Evolutionary conservation across 1,140 invertebrate species (phyloP).

Genomic region (Hycleus cichorii): DNA sequence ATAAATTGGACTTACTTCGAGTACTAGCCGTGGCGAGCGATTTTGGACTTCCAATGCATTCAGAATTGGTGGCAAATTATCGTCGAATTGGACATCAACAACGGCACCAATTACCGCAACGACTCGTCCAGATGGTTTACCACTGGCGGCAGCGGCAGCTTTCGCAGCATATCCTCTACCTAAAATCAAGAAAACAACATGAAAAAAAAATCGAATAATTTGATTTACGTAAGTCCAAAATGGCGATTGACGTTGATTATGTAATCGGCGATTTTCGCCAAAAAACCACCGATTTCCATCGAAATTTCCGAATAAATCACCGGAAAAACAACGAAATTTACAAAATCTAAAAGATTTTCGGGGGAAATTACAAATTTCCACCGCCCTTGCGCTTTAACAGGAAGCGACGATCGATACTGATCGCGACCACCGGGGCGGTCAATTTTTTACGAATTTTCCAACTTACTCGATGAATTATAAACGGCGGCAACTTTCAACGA

Average conservation of each 20-base stretch:
- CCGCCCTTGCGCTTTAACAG: no score
- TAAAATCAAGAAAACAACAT: conserved; percentile 21
- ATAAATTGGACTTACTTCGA: conserved; percentile 48
- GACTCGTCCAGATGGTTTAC: conserved; percentile 56
- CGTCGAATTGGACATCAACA: conserved; percentile 98
- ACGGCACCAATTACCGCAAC: conserved; percentile 99
- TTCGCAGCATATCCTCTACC: conserved; percentile 39
- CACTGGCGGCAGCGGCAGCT: conserved; percentile 40
- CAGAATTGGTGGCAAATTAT: conserved; percentile 90
- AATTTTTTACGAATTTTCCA: neutral
- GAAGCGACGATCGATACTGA: no score
- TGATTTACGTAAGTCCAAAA: conserved; percentile 27
- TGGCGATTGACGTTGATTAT: conserved; percentile 23
- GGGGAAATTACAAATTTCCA: no score
- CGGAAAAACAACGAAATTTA: no score
- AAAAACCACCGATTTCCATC: neutral
- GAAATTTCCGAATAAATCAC: neutral
- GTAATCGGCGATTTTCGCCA: conserved; percentile 11
- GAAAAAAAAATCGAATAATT: neutral
- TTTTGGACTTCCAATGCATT: conserved; percentile 93
- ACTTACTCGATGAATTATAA: conserved; percentile 31
- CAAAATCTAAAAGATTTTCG: no score
- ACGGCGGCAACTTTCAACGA: conserved; percentile 33
- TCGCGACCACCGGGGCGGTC: neutral
- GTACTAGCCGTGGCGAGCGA: conserved; percentile 61